These are phyloP conservation scores for Chroicocephalus ridibundus DNA, from an alignment of 2,113 vertebrate species.

Conservation along the genomic window DNA sequence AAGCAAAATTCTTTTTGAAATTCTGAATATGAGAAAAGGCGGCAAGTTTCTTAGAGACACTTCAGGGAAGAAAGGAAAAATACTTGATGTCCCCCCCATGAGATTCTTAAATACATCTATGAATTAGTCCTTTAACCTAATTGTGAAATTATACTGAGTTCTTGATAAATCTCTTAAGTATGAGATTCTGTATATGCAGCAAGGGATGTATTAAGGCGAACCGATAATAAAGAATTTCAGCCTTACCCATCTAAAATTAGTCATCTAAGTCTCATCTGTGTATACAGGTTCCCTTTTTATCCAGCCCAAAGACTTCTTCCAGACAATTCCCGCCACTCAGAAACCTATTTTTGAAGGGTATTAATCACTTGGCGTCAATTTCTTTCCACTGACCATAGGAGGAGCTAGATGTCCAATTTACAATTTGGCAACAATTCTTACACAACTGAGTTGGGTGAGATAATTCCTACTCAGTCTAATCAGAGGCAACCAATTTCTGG, in stretches of 20 bases:
- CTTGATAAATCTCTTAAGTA: neutral
- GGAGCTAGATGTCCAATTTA: neutral
- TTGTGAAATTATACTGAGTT: neutral
- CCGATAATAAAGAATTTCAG: neutral
- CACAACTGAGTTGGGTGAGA: neutral
- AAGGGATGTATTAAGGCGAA: neutral
- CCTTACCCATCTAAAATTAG: neutral
- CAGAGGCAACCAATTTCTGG: neutral
- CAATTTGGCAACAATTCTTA: neutral
- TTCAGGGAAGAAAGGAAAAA: neutral
- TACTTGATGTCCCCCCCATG: neutral
- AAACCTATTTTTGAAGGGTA: neutral
- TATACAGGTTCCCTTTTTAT: neutral
- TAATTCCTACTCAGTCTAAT: neutral
- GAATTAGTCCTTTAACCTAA: neutral
- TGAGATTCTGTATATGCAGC: neutral
- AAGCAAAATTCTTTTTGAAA: neutral
- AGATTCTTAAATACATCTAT: neutral
- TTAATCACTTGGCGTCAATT: neutral
- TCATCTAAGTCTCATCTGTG: neutral
- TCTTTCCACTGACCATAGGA: neutral
- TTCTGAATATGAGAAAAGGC: neutral
- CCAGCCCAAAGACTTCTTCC: neutral
- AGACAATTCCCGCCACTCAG: neutral
- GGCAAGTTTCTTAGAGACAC: neutral